phyloP scores from a whole-genome alignment of 1,140 invertebrate species.

The Aleiodes sp. region DNA sequence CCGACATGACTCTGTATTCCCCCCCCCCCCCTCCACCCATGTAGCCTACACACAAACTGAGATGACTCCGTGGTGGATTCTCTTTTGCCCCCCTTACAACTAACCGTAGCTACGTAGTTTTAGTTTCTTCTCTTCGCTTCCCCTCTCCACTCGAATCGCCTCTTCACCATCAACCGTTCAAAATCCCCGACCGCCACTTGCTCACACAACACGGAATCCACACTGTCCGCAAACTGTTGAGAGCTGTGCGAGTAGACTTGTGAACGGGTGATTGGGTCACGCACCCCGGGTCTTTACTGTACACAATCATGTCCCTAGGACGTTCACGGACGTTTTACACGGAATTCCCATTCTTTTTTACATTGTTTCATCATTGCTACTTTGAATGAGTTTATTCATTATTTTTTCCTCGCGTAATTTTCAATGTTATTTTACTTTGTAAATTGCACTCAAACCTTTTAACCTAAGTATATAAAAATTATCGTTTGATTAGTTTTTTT shows the following conservation, averaged over 20 bases:
- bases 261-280: slow-evolving; percentile 62
- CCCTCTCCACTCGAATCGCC: slow-evolving; percentile 4
- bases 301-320: slow-evolving; percentile 58
- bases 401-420: too few species aligned
- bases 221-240: slow-evolving; percentile 38
- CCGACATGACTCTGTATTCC: slow-evolving; percentile 19
- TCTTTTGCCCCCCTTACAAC: too few species aligned
- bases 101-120: too few species aligned
- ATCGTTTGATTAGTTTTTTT: too few species aligned
- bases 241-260: slow-evolving; percentile 41
- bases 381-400: neutral
- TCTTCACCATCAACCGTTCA: slow-evolving; percentile 1
- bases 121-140: slow-evolving; percentile 14
- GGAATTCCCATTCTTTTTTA: slow-evolving; percentile 53
- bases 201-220: slow-evolving; percentile 32
- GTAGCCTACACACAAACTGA: neutral
- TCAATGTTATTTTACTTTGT: too few species aligned
- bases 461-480: too few species aligned
- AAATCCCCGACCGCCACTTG: slow-evolving; percentile 22
- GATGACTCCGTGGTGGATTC: neutral
- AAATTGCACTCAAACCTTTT: too few species aligned
- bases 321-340: slow-evolving; percentile 58
- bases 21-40: slow-evolving; percentile 4
- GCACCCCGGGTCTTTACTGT: slow-evolving; percentile 51
- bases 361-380: neutral